phyloP scores from a whole-genome alignment of 2,113 vertebrate species.

The Ceyx margarethae region DNA sequence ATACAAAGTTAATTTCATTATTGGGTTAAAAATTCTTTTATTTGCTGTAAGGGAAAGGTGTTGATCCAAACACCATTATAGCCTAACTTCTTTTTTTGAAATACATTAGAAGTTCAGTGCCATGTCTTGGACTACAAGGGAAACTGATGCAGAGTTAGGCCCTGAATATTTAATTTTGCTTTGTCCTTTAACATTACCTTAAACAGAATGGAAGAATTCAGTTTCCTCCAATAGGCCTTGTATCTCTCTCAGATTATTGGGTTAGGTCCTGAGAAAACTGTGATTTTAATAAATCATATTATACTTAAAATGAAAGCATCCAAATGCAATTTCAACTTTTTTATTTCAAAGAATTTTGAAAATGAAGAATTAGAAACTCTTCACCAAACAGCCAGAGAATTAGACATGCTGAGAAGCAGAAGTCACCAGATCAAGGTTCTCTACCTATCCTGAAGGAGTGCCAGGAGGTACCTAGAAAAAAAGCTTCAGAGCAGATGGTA shows the following conservation, averaged over 20 bases:
- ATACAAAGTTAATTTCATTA: not conserved
- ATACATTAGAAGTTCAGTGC: accelerated
- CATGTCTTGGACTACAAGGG: not conserved
- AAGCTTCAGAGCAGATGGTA: not conserved
- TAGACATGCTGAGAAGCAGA: not conserved
- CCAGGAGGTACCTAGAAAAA: not conserved
- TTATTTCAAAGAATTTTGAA: not conserved
- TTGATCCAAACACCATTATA: not conserved
- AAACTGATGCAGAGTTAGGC: not conserved
- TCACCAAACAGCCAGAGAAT: not conserved
- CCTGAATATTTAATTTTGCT: not conserved
- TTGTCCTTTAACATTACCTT: not conserved
- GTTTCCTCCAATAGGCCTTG: not conserved
- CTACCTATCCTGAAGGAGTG: not conserved
- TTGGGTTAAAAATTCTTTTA: not conserved
- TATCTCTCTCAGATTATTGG: not conserved
- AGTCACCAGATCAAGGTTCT: not conserved
- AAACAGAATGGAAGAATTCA: not conserved
- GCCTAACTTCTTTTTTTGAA: not conserved
- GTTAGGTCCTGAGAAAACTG: not conserved
- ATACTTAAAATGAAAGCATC: not conserved
- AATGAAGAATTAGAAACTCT: not conserved
- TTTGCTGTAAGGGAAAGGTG: not conserved
- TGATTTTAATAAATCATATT: not conserved
- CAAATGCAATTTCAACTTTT: not conserved